A percentile compares a stretch with the other conserved stretches of the same genome.
Evolutionary conservation across 2,797 vertebrate genomes (phyloP).

Genomic region (Microctenopoma stevenorrisi): DNA sequence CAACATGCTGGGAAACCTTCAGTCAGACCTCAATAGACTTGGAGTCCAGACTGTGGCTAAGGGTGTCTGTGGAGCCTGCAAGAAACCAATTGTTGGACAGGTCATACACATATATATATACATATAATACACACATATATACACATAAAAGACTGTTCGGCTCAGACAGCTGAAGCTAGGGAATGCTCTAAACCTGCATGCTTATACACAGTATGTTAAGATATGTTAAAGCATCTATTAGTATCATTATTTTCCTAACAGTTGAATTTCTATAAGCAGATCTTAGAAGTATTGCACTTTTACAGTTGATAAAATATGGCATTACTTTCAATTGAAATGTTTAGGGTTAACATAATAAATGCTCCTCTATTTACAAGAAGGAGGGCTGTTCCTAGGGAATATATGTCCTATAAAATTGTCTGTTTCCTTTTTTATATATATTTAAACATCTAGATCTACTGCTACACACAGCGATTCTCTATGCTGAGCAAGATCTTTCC

Average conservation of each 20-base stretch:
- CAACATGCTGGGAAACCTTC: slow-evolving; percentile 96
- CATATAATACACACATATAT: neutral
- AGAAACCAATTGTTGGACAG: slow-evolving; percentile 96
- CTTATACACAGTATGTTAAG: no score
- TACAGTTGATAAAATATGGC: no score
- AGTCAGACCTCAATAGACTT: slow-evolving; percentile 93
- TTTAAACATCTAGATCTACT: slow-evolving; percentile 22
- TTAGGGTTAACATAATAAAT: neutral
- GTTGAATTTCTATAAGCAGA: neutral
- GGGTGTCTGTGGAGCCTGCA: slow-evolving; percentile 95
- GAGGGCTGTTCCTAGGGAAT: neutral
- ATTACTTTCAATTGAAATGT: neutral
- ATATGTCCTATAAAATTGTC: neutral
- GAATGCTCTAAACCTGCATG: neutral
- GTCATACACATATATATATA: slow-evolving; percentile 66
- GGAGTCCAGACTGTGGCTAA: slow-evolving; percentile 95
- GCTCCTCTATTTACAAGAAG: slow-evolving; percentile 5
- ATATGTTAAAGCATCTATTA: no score
- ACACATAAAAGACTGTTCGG: neutral
- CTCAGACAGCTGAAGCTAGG: neutral
- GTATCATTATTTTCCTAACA: neutral
- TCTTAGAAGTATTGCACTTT: neutral
- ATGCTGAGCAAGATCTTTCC: slow-evolving; percentile 34
- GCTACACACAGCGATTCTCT: slow-evolving; percentile 14
- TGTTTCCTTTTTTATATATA: neutral